These are phyloP conservation scores for Achroia grisella DNA, from an alignment of 1,140 invertebrate genomes.

Conservation along the genomic window DNA sequence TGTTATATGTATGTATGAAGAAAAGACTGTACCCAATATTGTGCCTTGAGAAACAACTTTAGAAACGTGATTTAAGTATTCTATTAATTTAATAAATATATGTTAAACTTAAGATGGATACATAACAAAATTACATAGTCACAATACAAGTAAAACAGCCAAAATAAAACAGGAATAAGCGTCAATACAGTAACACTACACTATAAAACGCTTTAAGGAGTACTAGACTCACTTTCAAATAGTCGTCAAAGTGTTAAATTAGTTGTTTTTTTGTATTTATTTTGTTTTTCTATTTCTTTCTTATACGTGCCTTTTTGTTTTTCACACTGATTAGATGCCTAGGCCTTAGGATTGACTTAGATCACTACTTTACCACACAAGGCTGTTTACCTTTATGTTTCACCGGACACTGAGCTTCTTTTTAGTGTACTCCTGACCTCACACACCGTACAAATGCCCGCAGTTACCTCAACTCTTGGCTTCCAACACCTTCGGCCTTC, in stretches of 20 bases:
- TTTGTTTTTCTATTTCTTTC: constrained; percentile 48
- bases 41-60: constrained; percentile 33
- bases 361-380: constrained; percentile 69
- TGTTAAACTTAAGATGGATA: not conserved
- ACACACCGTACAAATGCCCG: constrained; percentile 71
- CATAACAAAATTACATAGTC: not conserved
- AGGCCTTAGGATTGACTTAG: constrained; percentile 70
- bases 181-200: constrained; percentile 45
- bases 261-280: constrained; percentile 57
- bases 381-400: constrained; percentile 69
- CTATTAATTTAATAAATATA: constrained; percentile 11
- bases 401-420: constrained; percentile 68
- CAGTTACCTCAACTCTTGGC: constrained; percentile 72
- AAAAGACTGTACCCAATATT: constrained; percentile 21
- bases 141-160: constrained; percentile 8
- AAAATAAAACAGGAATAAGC: constrained; percentile 19
- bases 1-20: constrained; percentile 11
- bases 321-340: constrained; percentile 67
- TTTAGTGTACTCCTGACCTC: constrained; percentile 71
- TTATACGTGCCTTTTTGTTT: constrained; percentile 67
- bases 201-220: constrained; percentile 61
- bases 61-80: constrained; percentile 19
- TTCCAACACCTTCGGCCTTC: constrained; percentile 67
- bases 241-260: constrained; percentile 65
- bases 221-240: constrained; percentile 63